Percentiles rank a stretch among this genome's conserved stretches.
These are phyloP conservation scores for Philopotamus ludificatus DNA, from an alignment of 1,140 invertebrate genomes.

Conservation along the genomic window DNA sequence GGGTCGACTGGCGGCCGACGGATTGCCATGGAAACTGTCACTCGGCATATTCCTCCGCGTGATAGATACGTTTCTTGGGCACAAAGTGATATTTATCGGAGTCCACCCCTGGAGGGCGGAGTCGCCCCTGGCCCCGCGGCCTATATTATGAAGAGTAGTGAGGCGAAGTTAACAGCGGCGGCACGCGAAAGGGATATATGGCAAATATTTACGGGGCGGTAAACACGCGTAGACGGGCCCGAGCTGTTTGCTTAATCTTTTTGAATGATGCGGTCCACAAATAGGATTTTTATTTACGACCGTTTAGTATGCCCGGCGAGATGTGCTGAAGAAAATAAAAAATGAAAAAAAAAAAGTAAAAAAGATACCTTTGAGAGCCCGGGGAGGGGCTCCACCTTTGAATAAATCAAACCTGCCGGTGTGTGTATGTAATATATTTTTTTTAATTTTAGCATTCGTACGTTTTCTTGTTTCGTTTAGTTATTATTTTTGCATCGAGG, in stretches of 20 bases:
- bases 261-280: slow-evolving; percentile 27
- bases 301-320: slow-evolving; percentile 22
- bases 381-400: background rate
- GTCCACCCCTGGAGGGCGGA: too few species aligned
- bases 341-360: background rate
- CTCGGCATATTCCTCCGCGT: too few species aligned
- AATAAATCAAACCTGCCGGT: background rate
- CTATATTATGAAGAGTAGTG: slow-evolving; percentile 17
- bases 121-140: too few species aligned
- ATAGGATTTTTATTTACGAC: slow-evolving; percentile 31
- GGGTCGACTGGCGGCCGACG: too few species aligned
- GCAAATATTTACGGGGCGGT: slow-evolving; percentile 27
- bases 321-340: background rate
- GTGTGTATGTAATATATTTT: too few species aligned
- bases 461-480: too few species aligned
- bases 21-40: too few species aligned
- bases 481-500: too few species aligned
- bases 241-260: slow-evolving; percentile 29
- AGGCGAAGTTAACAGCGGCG: slow-evolving; percentile 3
- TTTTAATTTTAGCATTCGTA: too few species aligned
- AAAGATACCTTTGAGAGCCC: slow-evolving; percentile 8
- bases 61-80: too few species aligned
- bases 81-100: too few species aligned
- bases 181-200: slow-evolving; percentile 21
- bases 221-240: slow-evolving; percentile 16